Conservation (phyloP, 92 coral and sea anemone genomes). For the Anthopleura xanthogrammica region DNA sequence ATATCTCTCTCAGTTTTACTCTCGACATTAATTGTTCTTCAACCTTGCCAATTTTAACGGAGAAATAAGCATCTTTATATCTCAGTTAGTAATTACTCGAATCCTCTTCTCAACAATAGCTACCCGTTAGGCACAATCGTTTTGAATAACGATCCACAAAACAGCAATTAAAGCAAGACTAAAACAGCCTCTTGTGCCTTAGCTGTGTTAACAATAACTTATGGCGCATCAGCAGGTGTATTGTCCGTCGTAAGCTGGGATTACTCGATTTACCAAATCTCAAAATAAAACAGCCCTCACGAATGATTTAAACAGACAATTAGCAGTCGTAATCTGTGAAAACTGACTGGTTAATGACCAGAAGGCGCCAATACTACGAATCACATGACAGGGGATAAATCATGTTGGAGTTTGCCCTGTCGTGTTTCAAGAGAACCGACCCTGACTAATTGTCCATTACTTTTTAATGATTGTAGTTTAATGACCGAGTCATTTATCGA, state of each 20-base stretch:
- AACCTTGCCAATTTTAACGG: background rate
- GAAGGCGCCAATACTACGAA: background rate
- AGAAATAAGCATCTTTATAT: background rate
- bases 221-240: background rate
- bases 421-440: background rate
- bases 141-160: background rate
- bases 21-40: background rate
- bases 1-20: background rate
- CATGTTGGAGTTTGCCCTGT: constrained; percentile 5
- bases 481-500: background rate
- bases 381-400: background rate
- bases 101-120: background rate
- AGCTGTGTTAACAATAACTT: background rate
- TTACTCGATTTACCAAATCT: background rate
- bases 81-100: background rate
- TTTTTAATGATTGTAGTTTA: background rate
- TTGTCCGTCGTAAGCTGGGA: background rate
- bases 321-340: background rate
- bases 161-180: background rate
- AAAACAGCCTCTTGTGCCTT: constrained; percentile 2
- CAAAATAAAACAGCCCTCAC: background rate
- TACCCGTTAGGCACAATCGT: background rate
- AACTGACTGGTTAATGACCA: background rate
- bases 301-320: background rate
- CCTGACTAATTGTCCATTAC: constrained; percentile 29